These are phyloP conservation scores for Emberiza fucata DNA, from an alignment of 2,113 vertebrate species.

Conservation along the genomic window DNA sequence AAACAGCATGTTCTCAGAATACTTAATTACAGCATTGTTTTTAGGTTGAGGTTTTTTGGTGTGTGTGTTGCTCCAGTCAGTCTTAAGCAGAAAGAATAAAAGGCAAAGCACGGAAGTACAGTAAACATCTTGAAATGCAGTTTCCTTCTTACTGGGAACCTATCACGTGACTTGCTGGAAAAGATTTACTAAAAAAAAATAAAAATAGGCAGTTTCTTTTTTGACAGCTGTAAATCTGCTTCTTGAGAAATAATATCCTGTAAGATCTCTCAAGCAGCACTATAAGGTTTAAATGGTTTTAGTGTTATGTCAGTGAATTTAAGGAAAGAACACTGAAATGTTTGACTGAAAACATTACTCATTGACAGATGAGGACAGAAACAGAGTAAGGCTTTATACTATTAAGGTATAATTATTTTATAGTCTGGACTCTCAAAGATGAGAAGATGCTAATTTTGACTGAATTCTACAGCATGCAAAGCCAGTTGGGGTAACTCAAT, in stretches of 20 bases:
- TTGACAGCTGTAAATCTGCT: not conserved
- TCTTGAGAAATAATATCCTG: not conserved
- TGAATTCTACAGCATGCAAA: not conserved
- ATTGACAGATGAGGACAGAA: not conserved
- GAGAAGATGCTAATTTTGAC: not conserved
- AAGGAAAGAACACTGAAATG: not conserved
- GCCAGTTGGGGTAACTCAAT: not conserved
- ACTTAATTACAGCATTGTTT: conserved; percentile 55
- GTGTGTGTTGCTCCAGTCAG: not conserved
- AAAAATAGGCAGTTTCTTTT: not conserved
- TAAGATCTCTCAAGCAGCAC: not conserved
- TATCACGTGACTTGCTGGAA: conserved; percentile 33
- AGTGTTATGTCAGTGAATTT: not conserved
- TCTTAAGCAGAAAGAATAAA: not conserved
- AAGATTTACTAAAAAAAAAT: not conserved
- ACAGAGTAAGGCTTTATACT: not conserved
- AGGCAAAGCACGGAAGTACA: conserved; percentile 36
- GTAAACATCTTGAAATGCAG: conserved; percentile 52
- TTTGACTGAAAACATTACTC: not conserved
- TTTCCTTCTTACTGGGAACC: conserved; percentile 39
- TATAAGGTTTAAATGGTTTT: not conserved
- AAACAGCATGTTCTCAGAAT: conserved; percentile 50
- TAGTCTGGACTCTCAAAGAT: not conserved
- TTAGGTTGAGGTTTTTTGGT: not conserved
- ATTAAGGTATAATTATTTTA: not conserved